Percentiles rank a stretch among this genome's conserved stretches.
These are phyloP conservation scores for Actenoides hombroni DNA, from an alignment of 2,113 vertebrate species.

Conservation along the genomic window DNA sequence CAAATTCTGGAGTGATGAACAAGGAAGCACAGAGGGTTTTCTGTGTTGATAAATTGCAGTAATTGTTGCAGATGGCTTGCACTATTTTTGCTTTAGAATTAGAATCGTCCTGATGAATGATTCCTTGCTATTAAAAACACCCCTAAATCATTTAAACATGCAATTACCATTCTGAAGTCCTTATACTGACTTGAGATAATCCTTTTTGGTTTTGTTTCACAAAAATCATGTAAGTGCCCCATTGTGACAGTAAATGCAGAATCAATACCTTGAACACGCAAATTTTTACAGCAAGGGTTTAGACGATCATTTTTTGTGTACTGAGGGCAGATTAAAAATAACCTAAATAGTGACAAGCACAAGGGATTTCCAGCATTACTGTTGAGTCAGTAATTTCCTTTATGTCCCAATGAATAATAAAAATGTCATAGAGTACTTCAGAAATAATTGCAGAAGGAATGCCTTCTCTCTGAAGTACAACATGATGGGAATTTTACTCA, in stretches of 20 bases:
- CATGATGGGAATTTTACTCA: constrained; percentile 1
- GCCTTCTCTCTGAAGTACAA: background rate
- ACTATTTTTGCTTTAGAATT: background rate
- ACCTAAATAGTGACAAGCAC: background rate
- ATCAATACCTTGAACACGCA: background rate
- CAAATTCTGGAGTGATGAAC: constrained; percentile 14
- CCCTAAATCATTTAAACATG: background rate
- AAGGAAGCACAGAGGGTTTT: constrained; percentile 32
- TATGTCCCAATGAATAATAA: background rate
- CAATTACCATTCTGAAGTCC: background rate
- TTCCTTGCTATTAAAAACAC: background rate
- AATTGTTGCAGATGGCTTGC: constrained; percentile 39
- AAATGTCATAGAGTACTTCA: background rate
- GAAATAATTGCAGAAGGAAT: constrained; percentile 26
- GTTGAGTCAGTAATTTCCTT: constrained; percentile 31
- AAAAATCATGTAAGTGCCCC: background rate
- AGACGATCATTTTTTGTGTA: background rate
- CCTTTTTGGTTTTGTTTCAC: background rate
- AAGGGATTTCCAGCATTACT: background rate
- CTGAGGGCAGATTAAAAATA: background rate
- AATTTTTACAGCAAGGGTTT: background rate
- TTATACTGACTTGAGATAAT: background rate
- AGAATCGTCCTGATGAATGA: background rate
- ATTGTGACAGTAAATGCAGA: background rate
- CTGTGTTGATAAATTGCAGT: background rate